A percentile compares a stretch with the other conserved stretches of the same genome.
Conservation (phyloP, 2,888 invertebrate genomes). For the Crepidodera aurea region DNA sequence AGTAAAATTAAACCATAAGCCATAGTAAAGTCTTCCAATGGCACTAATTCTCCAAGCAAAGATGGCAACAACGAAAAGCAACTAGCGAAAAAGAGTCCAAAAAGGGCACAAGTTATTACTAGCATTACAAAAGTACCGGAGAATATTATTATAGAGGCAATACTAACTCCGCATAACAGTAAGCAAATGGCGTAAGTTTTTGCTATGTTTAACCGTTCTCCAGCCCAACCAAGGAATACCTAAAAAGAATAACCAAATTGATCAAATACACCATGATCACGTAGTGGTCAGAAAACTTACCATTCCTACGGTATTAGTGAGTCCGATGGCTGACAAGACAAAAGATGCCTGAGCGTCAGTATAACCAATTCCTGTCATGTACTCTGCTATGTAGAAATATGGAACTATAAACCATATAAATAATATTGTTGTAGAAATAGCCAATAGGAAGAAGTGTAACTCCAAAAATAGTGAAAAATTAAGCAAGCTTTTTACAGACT, state of each 20-base stretch:
- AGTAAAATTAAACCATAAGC: constrained; percentile 90
- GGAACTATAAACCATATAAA: constrained; percentile 95
- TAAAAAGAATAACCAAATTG: too few species aligned
- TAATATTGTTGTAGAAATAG: constrained; percentile 85
- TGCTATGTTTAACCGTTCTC: constrained; percentile 85
- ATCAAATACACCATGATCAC: too few species aligned
- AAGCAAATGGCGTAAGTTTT: constrained; percentile 84
- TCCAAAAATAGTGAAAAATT: constrained; percentile 83
- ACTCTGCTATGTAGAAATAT: constrained; percentile 91
- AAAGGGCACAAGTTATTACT: constrained; percentile 64
- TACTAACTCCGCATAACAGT: constrained; percentile 70
- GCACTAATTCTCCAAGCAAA: constrained; percentile 86
- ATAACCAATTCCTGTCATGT: constrained; percentile 74
- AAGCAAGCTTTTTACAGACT: constrained; percentile 74
- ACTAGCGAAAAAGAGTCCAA: constrained; percentile 91
- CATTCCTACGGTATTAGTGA: constrained; percentile 93
- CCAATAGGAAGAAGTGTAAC: constrained; percentile 80
- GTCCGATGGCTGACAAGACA: constrained; percentile 85
- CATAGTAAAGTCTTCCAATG: constrained; percentile 89
- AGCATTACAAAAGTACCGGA: constrained; percentile 57
- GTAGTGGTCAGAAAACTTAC: constrained; percentile 64
- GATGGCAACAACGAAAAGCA: constrained; percentile 91
- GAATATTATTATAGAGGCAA: constrained; percentile 66
- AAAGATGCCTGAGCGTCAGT: constrained; percentile 77
- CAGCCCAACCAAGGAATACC: constrained; percentile 87